Conservation (phyloP, 2,888 invertebrate species). For the Rhyacophila evoluta region DNA sequence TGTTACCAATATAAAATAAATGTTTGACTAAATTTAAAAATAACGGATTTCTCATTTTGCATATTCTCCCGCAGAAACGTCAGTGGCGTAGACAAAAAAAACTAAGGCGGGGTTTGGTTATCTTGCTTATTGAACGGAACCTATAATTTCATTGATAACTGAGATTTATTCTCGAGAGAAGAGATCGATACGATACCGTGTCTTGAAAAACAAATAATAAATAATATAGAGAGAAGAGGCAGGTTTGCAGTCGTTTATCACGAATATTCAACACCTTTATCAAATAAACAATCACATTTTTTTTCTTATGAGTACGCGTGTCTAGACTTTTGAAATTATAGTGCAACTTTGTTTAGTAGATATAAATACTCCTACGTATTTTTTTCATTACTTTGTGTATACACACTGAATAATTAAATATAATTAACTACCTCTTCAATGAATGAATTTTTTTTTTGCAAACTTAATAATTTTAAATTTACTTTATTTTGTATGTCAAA, state of each 20-base stretch:
- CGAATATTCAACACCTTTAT: constrained; percentile 6
- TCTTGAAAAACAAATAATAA: neutral
- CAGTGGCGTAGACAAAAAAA: neutral
- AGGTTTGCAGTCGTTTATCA: neutral
- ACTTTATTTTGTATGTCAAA: too few relatives aligned
- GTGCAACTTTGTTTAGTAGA: too few relatives aligned
- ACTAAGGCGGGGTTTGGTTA: too few relatives aligned
- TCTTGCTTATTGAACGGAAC: neutral
- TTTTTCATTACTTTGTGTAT: too few relatives aligned
- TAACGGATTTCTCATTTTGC: neutral
- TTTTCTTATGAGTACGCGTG: neutral
- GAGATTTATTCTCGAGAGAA: neutral
- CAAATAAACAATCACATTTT: neutral
- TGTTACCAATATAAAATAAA: too few relatives aligned
- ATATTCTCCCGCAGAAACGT: neutral
- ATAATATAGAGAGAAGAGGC: neutral
- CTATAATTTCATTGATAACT: neutral
- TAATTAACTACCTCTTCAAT: too few relatives aligned
- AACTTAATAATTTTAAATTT: too few relatives aligned
- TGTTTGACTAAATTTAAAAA: too few relatives aligned
- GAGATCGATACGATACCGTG: neutral
- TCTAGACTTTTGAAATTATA: neutral
- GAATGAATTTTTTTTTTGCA: too few relatives aligned
- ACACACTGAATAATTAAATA: too few relatives aligned
- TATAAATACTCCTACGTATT: too few relatives aligned